Base-by-base conservation (phyloP, 2,113 vertebrate genomes). In the Brachionichthys hirsutus region DNA sequence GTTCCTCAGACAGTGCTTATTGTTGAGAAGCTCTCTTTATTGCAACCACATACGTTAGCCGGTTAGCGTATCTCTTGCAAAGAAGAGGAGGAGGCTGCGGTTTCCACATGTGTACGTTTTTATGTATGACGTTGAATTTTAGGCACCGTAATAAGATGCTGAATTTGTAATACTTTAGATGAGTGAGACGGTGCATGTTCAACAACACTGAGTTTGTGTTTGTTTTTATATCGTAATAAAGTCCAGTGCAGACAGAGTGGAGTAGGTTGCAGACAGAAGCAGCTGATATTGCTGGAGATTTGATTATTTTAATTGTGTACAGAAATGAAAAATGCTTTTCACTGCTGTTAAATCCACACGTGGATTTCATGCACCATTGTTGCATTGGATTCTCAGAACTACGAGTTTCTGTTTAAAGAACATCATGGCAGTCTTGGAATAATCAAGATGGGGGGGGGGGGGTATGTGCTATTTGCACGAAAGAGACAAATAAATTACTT, bases 101-200 rank as follows among this genome's bases (percentile, higher is more conserved):
- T 30, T 7, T 59, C 15, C 45, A 36, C 12, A 12, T 40, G 62
- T 60, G 20, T 61, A 77, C 48, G 34, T 47, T 38, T 36, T 62
- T 18, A n/a, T 6, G 8, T 43, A 61, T 67, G 18, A 46, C 46
- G 42, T 34, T 45, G 0, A 17, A 43, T 48, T 67, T 61, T 1
- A 64, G 15, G 15, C 17, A 12, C 44, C 15, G 1, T 42, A 44
- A 43, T 30, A 48, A 17, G 9, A 16, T 53, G 43, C 63, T 76
- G 59, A 9, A 5, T 60, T 41, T 34, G 6, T 17, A 9, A 49
- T 24, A 34, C 42, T 36, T 19, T 52, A 41, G 53, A 41, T 50
- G 41, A 14, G 45, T 24, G 20, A 30, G 24, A 30, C 5, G 5
- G 24, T 6, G 5, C 24, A 35, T 42, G 20, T 54, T 24, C 40